Base-by-base conservation (phyloP, 2,888 invertebrate genomes). In the Incurvaria masculella region DNA sequence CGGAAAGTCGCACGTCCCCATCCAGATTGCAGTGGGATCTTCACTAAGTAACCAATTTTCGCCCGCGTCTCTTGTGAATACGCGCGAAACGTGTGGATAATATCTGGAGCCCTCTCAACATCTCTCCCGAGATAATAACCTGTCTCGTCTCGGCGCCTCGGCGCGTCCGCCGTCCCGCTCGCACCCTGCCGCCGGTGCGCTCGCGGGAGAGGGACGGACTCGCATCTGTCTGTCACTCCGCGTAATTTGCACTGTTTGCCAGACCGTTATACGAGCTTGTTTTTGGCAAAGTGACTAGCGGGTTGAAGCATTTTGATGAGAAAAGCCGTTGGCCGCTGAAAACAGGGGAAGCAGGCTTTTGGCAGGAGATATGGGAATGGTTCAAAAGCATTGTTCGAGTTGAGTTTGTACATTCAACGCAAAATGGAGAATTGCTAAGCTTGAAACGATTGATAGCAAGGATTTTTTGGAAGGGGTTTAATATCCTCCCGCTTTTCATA, bases 41-140 rank as follows among this genome's bases (percentile, higher is more conserved):
- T 64, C 70, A 69, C 71, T 74, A 76, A 76, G n/a, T n/a, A n/a
- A n/a, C 78, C 76, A 78, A 76, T 78, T 78, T 78, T 76, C 73
- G 71, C 65, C 70, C 62, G 59, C 67, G 69, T 74, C 78, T 78
- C 78, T 56, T 57, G 78, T 64, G 78, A 66, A 73, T 75, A 72
- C 65, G 64, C 64, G 69, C 62, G 71, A 65, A 33, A 78, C 78
- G 78, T 75, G 78, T 74, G 68, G 71, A 74, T 75, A 76, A 76
- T 78, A 75, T 71, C 64, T 33, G 61, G 68, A 69, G 66, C 65
- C 64, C 65, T 65, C 64, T 61, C 66, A 65, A 68, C 71, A 67
- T 70, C 67, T 71, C 72, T 65, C 62, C 63, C 59, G 65, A 72
- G 72, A 75, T 75, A 76, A 76, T 75, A 75, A 75, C 68, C 69